A percentile compares a stretch with the other conserved stretches of the same genome.
Conservation (phyloP, 2,113 vertebrate genomes). For the Platycercus adscitus region DNA sequence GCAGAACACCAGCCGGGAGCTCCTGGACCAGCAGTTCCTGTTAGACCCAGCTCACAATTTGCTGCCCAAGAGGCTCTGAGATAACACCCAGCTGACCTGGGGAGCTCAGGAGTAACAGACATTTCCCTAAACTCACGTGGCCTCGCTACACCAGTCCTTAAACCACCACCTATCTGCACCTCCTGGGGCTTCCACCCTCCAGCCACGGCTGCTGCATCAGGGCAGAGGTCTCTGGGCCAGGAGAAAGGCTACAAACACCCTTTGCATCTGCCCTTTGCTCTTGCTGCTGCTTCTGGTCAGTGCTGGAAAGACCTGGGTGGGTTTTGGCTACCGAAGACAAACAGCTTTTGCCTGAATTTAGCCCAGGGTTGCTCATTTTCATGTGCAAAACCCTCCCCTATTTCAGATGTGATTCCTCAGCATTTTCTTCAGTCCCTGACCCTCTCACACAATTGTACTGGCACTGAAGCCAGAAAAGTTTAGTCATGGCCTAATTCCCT, state of each 20-base stretch:
- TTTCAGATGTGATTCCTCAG: neutral
- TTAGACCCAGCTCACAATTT: neutral
- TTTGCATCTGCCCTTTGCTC: neutral
- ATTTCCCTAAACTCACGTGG: fast-evolving
- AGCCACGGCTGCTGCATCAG: neutral
- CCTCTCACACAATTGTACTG: conserved; percentile 13
- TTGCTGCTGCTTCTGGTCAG: neutral
- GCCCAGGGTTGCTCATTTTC: neutral
- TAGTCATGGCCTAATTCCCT: neutral
- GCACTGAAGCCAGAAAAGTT: conserved; percentile 13
- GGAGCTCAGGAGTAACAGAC: neutral
- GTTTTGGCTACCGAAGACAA: neutral
- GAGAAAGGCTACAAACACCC: neutral
- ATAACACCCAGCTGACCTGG: neutral
- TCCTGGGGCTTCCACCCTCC: neutral
- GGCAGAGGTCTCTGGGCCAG: neutral
- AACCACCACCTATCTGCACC: neutral
- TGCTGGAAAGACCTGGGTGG: neutral
- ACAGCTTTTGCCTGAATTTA: neutral
- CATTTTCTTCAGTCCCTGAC: neutral
- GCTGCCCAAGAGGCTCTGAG: neutral
- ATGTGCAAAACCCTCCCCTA: neutral
- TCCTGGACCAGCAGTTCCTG: neutral
- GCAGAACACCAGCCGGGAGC: neutral
- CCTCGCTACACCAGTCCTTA: neutral